Evolutionary conservation across 2,113 vertebrate species (phyloP), one percentile per base, ranked within the genome.

Genomic region (Girardinichthys multiradiatus): DNA sequence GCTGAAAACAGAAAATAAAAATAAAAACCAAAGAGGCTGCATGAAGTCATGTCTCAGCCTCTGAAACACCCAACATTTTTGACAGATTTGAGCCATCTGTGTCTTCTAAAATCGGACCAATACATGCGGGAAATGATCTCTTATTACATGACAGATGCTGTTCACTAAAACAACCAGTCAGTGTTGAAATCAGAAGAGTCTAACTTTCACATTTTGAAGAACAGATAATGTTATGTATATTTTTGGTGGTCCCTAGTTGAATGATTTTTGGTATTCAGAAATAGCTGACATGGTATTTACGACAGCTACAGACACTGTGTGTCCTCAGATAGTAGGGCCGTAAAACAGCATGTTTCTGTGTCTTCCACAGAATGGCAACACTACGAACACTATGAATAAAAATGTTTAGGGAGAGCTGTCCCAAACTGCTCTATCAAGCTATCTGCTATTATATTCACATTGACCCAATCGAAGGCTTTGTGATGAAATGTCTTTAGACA

Each of bases 1-100:
- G 62, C 54, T 17, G 60, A 75, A 82, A 86, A 82, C 59, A 69
- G 64, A 76, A 79, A 79, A 64, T 63, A 51, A 58, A 86, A 82
- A 73, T 57, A 82, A 75, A 73, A 83, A 61, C 66, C 80, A 42
- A 70, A 63, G 29, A 71, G 45, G 45, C 69, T 28, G 64, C 0
- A 1, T 72, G 70, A 84, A 54, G 51, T 67, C 69, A 79, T 26
- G 75, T 78, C 31, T 74, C 54, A 17, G 58, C 58, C 70, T 58
- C 21, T 58, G 77, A 33, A 69, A 39, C 58, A 59, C 21, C 28
- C 30, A 5, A 42, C 30, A 51, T 27, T 5, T 75, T 21, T 30
- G 57, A 63, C 35, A 33, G 26, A 70, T 33, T 51, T 19, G 1
- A 33, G 64, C 60, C 71, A 26, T 64, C 31, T 59, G 63, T 24